Evolutionary conservation across 2,797 vertebrate genomes (phyloP), one percentile per base, ranked within the genome.

Genomic region (Acrocephalus scirpaceus): DNA sequence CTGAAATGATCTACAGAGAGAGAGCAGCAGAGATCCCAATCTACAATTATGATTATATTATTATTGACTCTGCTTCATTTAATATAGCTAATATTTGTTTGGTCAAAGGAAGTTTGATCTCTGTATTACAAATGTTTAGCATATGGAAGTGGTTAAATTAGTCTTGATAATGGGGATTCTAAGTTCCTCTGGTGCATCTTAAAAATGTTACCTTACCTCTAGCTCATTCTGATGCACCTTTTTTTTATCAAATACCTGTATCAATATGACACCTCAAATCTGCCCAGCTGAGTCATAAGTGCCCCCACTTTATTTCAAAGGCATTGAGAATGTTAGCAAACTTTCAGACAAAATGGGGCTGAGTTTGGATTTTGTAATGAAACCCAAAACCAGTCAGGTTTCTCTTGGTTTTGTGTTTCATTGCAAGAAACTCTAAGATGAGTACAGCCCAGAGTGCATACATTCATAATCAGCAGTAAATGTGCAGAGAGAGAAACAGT

Each of bases 361-460:
- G 75, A 85, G 66, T 80, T 92, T 96, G 69, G 60, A 70, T 78
- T 95, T 92, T 92, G 51, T 78, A 95, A 93, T 89, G 93, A 96
- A 95, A 97, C 18, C 32, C 42, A 77, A 96, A 95, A 88, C 93
- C 77, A 74, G 72, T 64, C n/a, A 34, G 93, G 93, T 94, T 97
- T 97, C 91, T 96, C 90, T 96, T 89, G 91, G 96, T 95, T 96
- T 97, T 94, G 48, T 75, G 64, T 96, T 97, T 96, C 93, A 94
- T 74, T 96, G 87, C 85, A 92, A 96, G 85, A 86, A 78, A 51
- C 29, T 86, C 73, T 74, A 61, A 71, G 74, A 69, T 70, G 76
- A 95, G 48, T 72, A 47, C 42, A 90, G 45, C 36, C 70, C 48
- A 71, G 67, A 88, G 65, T 34, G 58, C 32, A 86, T 72, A 86